Evolutionary conservation across 2,888 invertebrate genomes (phyloP), one percentile per base, ranked within the genome.

Genomic region (Eupithecia exiguata): DNA sequence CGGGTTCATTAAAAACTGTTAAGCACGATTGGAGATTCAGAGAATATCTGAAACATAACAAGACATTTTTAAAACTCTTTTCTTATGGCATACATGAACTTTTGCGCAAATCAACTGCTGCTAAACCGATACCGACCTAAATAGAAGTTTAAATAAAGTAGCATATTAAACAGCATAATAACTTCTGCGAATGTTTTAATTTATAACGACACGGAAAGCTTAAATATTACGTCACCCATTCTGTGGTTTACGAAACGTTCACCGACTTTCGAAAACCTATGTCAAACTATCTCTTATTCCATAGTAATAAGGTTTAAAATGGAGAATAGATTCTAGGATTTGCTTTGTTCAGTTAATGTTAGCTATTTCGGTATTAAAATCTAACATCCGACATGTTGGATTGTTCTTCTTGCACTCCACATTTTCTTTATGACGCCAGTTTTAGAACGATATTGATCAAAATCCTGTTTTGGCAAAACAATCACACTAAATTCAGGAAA

Each of bases 201-300:
- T 80, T 76, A 76, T 77, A 70, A 53, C 78, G 69, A 73, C 76
- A 80, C 79, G 80, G 76, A 81, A 81, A 76, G 77, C 81, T 79
- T 79, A 77, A 80, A 81, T 80, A 79, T 79, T 69, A 75, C 78
- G 79, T 81, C 79, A 81, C 79, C 82, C 75, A 80, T 79, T 76
- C 75, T 71, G 78, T 67, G 77, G 78, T 79, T 79, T 71, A 66
- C 62, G 65, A 72, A 73, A 77, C 74, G 75, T 77, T 70, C 77
- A 62, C 53, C 30, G 74, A 70, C 68, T 74, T 71, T 70, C 53
- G 53, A 12, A 74, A 71, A 69, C 58, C 58, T 21, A 35, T 65
- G 63, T 49, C 66, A 71, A 75, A 71, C 30, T 61, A 46, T 30
- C 70, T 61, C 70, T 62, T 74, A 74, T 38, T 68, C 6, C 70